phyloP scores from a whole-genome alignment of 1,140 invertebrate genomes.

The Orchesella cincta region DNA sequence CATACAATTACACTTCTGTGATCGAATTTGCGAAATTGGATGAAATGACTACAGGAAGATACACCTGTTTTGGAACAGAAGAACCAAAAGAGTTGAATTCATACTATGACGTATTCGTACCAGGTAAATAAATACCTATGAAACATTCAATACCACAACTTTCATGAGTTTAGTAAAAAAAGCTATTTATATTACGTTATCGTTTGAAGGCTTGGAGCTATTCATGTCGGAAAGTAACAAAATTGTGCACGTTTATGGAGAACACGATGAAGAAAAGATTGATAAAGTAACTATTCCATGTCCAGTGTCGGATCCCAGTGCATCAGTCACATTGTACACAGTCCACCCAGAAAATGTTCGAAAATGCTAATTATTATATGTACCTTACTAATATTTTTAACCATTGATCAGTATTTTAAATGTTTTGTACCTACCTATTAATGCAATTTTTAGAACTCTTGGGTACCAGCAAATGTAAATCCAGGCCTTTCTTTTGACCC shows the following conservation, averaged over 20 bases:
- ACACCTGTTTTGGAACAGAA: constrained; percentile 35
- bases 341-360: constrained; percentile 14
- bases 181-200: background rate
- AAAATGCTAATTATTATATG: constrained; percentile 2
- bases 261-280: constrained; percentile 25
- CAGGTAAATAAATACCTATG: constrained; percentile 24
- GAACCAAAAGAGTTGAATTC: constrained; percentile 26
- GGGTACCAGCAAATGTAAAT: background rate
- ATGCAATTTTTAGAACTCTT: constrained; percentile 32
- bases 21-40: constrained; percentile 36
- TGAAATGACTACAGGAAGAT: constrained; percentile 37
- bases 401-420: no score
- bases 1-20: constrained; percentile 33
- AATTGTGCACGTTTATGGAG: constrained; percentile 32
- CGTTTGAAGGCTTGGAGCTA: constrained; percentile 22
- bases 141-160: no score
- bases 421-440: background rate
- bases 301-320: constrained; percentile 33
- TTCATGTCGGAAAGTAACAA: constrained; percentile 30
- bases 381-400: no score
- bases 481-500: constrained; percentile 36
- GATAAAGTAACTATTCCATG: constrained; percentile 30
- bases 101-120: constrained; percentile 36
- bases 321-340: constrained; percentile 9
- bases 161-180: constrained; percentile 5